Percentiles rank a stretch among this genome's conserved stretches.
Conservation (phyloP, 2,888 invertebrate species). For the Rotaria macrura region DNA sequence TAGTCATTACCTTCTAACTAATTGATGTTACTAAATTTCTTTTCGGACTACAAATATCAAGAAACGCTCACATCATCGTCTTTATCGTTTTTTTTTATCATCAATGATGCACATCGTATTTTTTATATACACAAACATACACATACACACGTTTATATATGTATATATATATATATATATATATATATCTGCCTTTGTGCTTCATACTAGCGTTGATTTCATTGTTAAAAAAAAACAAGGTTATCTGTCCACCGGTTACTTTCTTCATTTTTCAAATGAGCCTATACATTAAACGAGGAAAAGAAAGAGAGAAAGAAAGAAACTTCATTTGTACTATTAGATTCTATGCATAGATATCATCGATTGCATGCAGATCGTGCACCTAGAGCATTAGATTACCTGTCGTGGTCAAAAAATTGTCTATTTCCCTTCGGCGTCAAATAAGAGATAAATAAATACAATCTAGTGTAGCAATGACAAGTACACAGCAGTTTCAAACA, state of each 20-base stretch:
- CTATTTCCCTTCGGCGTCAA: neutral
- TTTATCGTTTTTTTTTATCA: too few species aligned
- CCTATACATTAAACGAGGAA: neutral
- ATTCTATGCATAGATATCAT: neutral
- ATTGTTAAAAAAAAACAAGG: neutral
- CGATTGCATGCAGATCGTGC: neutral
- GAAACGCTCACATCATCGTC: too few species aligned
- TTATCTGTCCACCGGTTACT: neutral
- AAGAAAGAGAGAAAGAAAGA: neutral
- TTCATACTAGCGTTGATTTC: neutral
- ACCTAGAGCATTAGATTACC: constrained; percentile 4
- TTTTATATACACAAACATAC: neutral
- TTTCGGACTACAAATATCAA: neutral
- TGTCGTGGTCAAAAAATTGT: neutral
- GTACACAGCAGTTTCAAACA: neutral
- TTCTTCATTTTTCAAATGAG: neutral
- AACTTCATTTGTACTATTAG: neutral
- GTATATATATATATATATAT: too few species aligned
- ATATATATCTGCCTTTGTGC: neutral
- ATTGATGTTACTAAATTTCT: neutral
- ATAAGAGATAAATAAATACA: neutral
- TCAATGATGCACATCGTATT: too few species aligned
- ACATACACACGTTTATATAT: too few species aligned
- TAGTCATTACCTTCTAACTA: neutral
- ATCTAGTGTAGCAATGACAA: constrained; percentile 12